Conservation (phyloP, 2,888 invertebrate genomes). For the Acronicta aceris region DNA sequence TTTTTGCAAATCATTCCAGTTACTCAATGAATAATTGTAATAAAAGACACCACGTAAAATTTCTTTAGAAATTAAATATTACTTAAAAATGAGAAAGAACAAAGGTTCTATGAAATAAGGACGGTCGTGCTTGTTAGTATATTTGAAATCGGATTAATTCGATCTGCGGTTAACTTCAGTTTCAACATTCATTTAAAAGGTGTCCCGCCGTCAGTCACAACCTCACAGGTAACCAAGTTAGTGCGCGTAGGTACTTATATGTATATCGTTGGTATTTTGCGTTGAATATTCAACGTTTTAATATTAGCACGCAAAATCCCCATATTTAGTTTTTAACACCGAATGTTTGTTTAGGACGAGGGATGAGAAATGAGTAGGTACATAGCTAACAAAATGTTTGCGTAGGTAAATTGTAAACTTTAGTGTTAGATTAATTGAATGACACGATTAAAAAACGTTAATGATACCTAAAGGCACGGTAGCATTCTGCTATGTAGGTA, state of each 20-base stretch:
- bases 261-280: slow-evolving; percentile 51
- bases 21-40: slow-evolving; percentile 23
- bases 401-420: slow-evolving; percentile 15
- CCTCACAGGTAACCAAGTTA: slow-evolving; percentile 66
- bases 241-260: too few relatives aligned
- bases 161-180: slow-evolving; percentile 54
- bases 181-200: slow-evolving; percentile 59
- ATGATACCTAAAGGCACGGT: slow-evolving; percentile 35
- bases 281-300: slow-evolving; percentile 66
- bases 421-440: slow-evolving; percentile 40
- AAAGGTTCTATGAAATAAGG: slow-evolving; percentile 19
- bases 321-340: slow-evolving; percentile 29
- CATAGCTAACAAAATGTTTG: slow-evolving; percentile 27
- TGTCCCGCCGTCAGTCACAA: slow-evolving; percentile 57
- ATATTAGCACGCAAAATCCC: slow-evolving; percentile 46
- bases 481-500: slow-evolving; percentile 42
- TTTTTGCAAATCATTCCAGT: background rate
- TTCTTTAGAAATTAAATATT: too few relatives aligned
- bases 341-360: slow-evolving; percentile 43
- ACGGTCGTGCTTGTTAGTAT: slow-evolving; percentile 5
- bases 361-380: slow-evolving; percentile 14
- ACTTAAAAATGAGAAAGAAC: slow-evolving; percentile 35
- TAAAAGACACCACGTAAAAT: slow-evolving; percentile 26
- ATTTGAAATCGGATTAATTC: slow-evolving; percentile 59
- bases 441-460: slow-evolving; percentile 34